These are phyloP conservation scores for Colossoma macropomum DNA, from an alignment of 2,113 vertebrate species.

Conservation along the genomic window DNA sequence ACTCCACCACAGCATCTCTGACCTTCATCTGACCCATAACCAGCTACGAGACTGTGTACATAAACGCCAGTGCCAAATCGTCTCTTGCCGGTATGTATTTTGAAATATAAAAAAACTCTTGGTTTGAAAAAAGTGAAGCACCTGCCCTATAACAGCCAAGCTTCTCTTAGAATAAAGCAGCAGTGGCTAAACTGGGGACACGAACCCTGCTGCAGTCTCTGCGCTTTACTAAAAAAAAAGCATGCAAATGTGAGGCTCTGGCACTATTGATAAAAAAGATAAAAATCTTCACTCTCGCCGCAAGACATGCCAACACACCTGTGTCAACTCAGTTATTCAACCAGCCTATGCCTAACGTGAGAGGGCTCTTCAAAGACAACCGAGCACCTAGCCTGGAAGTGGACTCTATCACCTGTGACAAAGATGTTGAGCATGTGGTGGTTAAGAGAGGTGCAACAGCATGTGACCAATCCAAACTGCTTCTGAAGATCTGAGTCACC, in stretches of 20 bases:
- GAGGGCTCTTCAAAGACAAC: conserved; percentile 1
- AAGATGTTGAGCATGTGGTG: not conserved
- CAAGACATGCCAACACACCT: not conserved
- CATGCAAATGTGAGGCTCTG: conserved; percentile 36
- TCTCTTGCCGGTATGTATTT: too few relatives aligned
- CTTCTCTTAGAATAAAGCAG: not conserved
- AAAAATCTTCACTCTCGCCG: not conserved
- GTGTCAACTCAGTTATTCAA: conserved; percentile 7
- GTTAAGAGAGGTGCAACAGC: not conserved
- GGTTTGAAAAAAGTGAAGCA: not conserved
- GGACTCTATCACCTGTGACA: not conserved
- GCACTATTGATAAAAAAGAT: conserved; percentile 2
- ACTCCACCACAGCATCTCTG: not conserved
- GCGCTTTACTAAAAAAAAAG: conserved; percentile 22
- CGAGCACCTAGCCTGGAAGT: not conserved
- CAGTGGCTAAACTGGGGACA: conserved; percentile 13
- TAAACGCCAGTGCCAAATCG: not conserved
- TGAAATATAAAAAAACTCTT: not conserved
- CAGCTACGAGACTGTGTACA: too few relatives aligned
- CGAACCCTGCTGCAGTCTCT: conserved; percentile 4
- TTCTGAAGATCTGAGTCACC: not conserved
- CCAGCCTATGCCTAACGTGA: not conserved
- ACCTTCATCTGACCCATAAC: not conserved
- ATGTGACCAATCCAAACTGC: not conserved
- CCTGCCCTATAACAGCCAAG: not conserved